Conservation (phyloP, 2,113 vertebrate genomes). For the Vulpes lagopus region DNA sequence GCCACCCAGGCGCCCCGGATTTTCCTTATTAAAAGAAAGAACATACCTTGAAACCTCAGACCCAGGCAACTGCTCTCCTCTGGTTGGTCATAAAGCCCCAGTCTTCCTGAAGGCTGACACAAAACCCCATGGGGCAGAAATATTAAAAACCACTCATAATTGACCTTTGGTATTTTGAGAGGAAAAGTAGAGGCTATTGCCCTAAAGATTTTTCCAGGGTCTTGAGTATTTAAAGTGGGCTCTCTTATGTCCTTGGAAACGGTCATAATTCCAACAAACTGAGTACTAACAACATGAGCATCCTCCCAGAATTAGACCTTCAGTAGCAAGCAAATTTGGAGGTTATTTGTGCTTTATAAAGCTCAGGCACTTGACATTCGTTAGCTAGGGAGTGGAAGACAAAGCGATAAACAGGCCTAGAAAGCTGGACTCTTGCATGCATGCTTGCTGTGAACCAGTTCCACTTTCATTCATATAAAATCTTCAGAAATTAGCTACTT, state of each 20-base stretch:
- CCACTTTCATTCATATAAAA: neutral
- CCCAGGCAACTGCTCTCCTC: neutral
- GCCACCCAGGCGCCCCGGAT: neutral
- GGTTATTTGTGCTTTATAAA: neutral
- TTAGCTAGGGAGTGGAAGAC: neutral
- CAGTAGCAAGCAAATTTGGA: neutral
- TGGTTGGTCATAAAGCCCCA: neutral
- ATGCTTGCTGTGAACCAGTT: neutral
- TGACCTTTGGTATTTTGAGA: neutral
- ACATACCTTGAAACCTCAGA: neutral
- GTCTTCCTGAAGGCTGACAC: neutral
- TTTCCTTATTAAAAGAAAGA: neutral
- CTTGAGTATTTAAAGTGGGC: neutral
- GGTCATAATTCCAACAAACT: conserved; percentile 6
- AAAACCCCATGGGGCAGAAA: neutral
- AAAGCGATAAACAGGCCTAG: neutral
- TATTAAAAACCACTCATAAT: neutral
- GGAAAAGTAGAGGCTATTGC: neutral
- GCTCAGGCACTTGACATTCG: neutral
- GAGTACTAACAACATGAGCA: neutral
- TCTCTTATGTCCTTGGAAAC: conserved; percentile 13
- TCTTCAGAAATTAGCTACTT: neutral
- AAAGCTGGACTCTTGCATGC: neutral
- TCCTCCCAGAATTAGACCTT: neutral
- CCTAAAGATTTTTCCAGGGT: neutral